Base-by-base conservation (phyloP, 2,888 invertebrate genomes). In the Holacanthella duospinosa region DNA sequence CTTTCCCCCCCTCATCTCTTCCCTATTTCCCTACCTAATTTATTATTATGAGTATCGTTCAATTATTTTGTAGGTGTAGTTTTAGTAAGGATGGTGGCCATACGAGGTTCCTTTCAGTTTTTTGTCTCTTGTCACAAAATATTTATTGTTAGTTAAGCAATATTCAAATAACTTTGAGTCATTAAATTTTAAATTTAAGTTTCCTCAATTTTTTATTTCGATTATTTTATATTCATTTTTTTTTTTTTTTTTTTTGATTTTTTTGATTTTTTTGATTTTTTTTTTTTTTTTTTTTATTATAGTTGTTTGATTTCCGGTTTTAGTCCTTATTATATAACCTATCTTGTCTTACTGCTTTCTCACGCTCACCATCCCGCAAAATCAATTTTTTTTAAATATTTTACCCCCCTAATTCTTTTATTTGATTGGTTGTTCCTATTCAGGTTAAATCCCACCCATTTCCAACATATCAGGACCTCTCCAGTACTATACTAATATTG, bases 121-220 rank as follows among this genome's bases (percentile, higher is more conserved):
- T 21, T 48, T 48, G 48, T 48, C 48, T 48, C 48, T 48, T 48
- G 48, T 48, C 48, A 48, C 48, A 48, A 48, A 48, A n/a, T 48
- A 48, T 9, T 48, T 48, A 48, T 48, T 48, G 48, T 48, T 48
- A 48, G 48, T 48, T 48, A 48, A 48, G 48, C 16, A n/a, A 9
- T 36, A 36, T 16, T 9, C 36, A 36, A 36, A 36, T 48, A 48
- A 48, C 48, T 48, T 4, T 16, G 36, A 48, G 48, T 48, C 21
- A 48, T 9, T 48, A 48, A 48, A 48, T 48, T 48, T 48, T 48
- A 21, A 21, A n/a, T 48, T 21, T 9, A 21, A n/a, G 6, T 48
- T 48, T 48, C 48, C 19, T 48, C 48, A 48, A 48, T 48, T 36
- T 36, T 36, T 36, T 16, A 36, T 6, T 36, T 36, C 16, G n/a